Base-by-base conservation (phyloP, 1,140 invertebrate species). In the Zaprionus tsacasi region DNA sequence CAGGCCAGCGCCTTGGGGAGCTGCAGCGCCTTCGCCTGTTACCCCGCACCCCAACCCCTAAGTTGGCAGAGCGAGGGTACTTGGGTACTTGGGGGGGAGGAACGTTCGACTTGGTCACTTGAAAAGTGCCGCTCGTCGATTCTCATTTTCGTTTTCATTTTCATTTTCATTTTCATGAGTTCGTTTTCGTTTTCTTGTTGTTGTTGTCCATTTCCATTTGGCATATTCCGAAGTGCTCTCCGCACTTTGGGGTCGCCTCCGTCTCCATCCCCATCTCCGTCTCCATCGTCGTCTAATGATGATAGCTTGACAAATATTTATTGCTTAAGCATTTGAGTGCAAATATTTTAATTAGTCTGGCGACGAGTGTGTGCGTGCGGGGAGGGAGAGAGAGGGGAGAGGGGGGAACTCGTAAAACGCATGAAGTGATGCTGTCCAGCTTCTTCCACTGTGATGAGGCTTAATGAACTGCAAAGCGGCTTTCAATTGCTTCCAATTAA, bases 401-500 rank as follows among this genome's bases (percentile, higher is more conserved):
- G 63, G 63, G 33, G 48, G 21, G 21, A 21, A 21, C 38, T 68
- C 65, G 59, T 70, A 66, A 70, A 71, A 74, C 15, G 55, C 33
- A 57, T 43, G 40, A 33, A 17, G 35, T 59, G 61, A 40, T 56
- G 66, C 67, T 61, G 50, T 11, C 35, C 38, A 40, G n/a, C 11
- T 12, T 7, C 33, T 1, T 5, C 33, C 12, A 15, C 25, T 40
- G 35, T 78, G 73, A 66, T 88, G 79, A 66, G 85, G 57, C 83
- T 87, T 87, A 88, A 87, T 87, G 85, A 87, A 87, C 83, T 87
- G 85, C 83, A 83, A 89, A 87, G 85, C 85, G 85, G 70, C 83
- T 83, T 88, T 88, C 83, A 87, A 87, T 87, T 87, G 83, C 82
- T 85, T 87, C 76, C 83, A 87, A 87, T 87, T 87, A 87, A 87